These are phyloP conservation scores for Struthio camelus DNA, from an alignment of 2,113 vertebrate species.

Conservation along the genomic window DNA sequence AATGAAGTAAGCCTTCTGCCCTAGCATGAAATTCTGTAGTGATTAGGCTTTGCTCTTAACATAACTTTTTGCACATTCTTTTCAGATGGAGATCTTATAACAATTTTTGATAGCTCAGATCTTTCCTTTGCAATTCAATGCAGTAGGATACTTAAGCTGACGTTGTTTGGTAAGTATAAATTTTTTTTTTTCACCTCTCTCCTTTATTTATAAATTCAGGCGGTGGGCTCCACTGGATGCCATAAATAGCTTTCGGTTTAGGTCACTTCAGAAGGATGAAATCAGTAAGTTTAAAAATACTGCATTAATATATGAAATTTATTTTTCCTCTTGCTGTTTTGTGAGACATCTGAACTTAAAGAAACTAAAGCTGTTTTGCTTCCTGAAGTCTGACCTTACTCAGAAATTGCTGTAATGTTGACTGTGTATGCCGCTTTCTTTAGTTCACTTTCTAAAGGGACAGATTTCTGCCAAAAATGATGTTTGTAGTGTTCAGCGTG, in stretches of 20 bases:
- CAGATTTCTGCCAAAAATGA: not conserved
- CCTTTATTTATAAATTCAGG: not conserved
- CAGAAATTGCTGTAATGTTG: not conserved
- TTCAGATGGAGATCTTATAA: constrained; percentile 98
- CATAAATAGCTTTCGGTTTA: not conserved
- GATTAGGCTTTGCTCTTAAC: not conserved
- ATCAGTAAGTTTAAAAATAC: not conserved
- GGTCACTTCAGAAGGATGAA: not conserved
- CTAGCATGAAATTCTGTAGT: not conserved
- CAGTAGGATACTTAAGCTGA: constrained; percentile 99
- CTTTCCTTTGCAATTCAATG: constrained; percentile 99
- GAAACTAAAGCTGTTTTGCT: not conserved
- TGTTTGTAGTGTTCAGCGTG: not conserved
- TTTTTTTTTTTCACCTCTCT: not conserved
- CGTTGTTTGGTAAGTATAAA: constrained; percentile 90
- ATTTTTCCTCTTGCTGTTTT: not conserved
- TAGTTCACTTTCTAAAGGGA: not conserved
- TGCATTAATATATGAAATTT: not conserved
- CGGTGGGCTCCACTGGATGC: not conserved
- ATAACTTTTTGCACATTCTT: constrained; percentile 1
- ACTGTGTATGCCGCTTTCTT: not conserved
- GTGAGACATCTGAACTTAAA: not conserved
- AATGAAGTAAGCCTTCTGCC: not conserved
- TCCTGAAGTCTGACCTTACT: not conserved
- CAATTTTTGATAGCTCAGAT: constrained; percentile 99